phyloP scores from a whole-genome alignment of 2,113 vertebrate genomes.

The Pampusana beccarii region DNA sequence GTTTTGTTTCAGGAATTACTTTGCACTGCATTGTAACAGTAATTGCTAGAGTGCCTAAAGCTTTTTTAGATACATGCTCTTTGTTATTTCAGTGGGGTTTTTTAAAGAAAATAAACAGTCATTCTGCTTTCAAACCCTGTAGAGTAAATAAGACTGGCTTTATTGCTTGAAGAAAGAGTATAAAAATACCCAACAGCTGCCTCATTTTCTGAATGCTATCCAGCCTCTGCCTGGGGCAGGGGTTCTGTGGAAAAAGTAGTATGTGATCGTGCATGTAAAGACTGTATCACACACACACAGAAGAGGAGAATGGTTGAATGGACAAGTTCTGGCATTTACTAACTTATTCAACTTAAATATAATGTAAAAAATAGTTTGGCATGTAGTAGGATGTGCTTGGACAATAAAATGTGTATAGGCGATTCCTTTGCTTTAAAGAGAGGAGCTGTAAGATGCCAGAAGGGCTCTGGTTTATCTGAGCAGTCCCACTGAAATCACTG shows the following conservation, averaged over 20 bases:
- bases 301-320: background rate
- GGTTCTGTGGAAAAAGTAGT: background rate
- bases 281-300: background rate
- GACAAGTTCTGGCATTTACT: background rate
- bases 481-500: background rate
- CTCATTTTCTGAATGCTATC: conserved; percentile 19
- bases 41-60: conserved; percentile 7
- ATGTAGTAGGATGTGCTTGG: background rate
- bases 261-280: background rate
- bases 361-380: background rate
- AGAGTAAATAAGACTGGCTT: conserved; percentile 17
- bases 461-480: background rate
- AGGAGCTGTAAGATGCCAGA: background rate
- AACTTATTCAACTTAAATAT: background rate
- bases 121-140: background rate
- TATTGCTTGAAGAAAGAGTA: background rate
- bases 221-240: background rate
- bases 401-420: background rate
- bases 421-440: background rate
- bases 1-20: conserved; percentile 16
- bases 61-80: background rate
- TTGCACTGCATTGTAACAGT: background rate
- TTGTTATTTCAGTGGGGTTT: background rate
- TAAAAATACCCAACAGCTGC: conserved; percentile 35
- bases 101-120: background rate